Evolutionary conservation across 2,888 invertebrate species (phyloP), one percentile per base, ranked within the genome.

Genomic region (Cephus pulcher): DNA sequence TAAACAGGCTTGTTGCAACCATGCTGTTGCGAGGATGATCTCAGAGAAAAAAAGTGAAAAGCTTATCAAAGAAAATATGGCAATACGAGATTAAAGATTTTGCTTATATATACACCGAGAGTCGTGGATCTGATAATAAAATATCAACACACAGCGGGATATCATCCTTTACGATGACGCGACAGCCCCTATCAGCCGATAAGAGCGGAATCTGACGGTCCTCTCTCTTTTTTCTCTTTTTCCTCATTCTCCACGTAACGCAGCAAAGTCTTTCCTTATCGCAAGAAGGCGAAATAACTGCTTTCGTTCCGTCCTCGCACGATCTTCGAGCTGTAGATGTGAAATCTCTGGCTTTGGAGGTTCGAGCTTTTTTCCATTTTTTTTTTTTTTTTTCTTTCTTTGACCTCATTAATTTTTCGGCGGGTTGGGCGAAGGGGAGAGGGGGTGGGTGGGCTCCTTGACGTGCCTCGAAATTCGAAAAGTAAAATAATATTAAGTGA

Each of bases 401-500:
- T 74, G 34, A 69, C 75, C 79, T 40, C 40, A 15, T 40, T 40
- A 15, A 75, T 77, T 76, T 75, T 40, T 69, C 77, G 12, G 3
- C 12, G 35, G 12, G 12, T 12, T 0, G 11, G 34, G 11, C 34
- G 11, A 11, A 11, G 11, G 34, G 9, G 34, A 34, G 34, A 81
- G 78, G 81, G 80, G 79, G 37, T 12, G 12, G 12, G 12, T 12
- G 37, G 1, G 4, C 82, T 75, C 81, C 81, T 82, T 83, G 82
- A 83, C 83, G 81, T 76, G 81, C 76, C 76, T 73, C 80, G 80
- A 81, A 83, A 82, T 82, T 40, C 78, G 69, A 69, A 68, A 74
- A 75, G 75, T 40, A 83, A 84, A 85, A 85, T 82, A 85, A 85
- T 85, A 84, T 84, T 84, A 82, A 85, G 81, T 79, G 81, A 75